These are phyloP conservation scores for Pseudobourletiella spinata DNA, from an alignment of 1,140 invertebrate species.

Conservation along the genomic window DNA sequence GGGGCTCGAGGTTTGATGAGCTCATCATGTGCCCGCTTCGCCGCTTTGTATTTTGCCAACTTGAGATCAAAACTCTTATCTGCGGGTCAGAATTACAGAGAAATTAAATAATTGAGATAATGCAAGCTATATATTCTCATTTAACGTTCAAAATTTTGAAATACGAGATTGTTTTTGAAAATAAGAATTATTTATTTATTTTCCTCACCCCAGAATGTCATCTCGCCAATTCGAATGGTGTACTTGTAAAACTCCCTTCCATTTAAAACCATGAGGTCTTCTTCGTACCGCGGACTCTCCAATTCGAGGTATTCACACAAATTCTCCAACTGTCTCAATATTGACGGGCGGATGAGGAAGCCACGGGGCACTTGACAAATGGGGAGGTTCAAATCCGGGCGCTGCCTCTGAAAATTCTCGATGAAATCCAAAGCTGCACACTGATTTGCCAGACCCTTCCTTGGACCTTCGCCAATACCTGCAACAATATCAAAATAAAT, in stretches of 20 bases:
- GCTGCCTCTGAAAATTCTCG: background rate
- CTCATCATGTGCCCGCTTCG: background rate
- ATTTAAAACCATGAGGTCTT: background rate
- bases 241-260: background rate
- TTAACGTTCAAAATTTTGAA: no score
- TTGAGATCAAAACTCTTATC: background rate
- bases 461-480: background rate
- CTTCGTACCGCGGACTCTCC: background rate
- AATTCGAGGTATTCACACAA: background rate
- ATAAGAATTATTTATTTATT: no score
- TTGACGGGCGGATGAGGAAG: background rate
- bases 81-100: background rate
- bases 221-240: background rate
- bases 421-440: background rate
- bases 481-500: no score
- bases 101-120: background rate
- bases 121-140: background rate
- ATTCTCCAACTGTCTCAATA: background rate
- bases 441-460: background rate
- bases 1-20: background rate
- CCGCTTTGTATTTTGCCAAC: background rate
- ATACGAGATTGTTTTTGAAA: no score
- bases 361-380: background rate
- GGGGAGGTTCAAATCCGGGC: background rate
- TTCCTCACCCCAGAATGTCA: background rate